These are phyloP conservation scores for Podotricha telesiphe DNA, from an alignment of 2,888 invertebrate species.

Conservation along the genomic window DNA sequence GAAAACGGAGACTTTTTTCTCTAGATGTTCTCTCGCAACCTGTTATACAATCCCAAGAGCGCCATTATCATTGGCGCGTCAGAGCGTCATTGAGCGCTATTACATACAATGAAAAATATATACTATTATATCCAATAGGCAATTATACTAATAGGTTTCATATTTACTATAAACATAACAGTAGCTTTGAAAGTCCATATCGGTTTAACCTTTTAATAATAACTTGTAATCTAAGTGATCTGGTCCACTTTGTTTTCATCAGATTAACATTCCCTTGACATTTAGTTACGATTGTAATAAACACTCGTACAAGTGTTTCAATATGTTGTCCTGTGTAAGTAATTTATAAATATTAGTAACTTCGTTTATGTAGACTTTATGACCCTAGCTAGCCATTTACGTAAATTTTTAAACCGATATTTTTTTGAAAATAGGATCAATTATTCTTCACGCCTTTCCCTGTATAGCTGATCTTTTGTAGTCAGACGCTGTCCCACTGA, in stretches of 20 bases:
- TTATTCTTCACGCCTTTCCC: too few relatives aligned
- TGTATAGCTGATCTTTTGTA: too few relatives aligned
- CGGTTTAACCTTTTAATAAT: constrained; percentile 30
- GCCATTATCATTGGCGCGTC: too few relatives aligned
- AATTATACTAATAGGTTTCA: background rate
- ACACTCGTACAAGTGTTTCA: constrained; percentile 29
- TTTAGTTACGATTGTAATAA: constrained; percentile 33
- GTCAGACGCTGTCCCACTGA: too few relatives aligned
- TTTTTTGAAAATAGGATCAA: too few relatives aligned
- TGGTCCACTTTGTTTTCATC: constrained; percentile 38
- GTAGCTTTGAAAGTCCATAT: constrained; percentile 17
- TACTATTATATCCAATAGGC: constrained; percentile 4
- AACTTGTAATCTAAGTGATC: constrained; percentile 30
- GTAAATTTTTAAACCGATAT: too few relatives aligned
- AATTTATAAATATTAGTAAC: background rate
- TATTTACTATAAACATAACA: background rate
- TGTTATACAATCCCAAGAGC: too few relatives aligned
- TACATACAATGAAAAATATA: background rate
- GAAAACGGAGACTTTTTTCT: background rate
- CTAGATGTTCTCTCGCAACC: background rate
- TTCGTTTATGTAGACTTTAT: background rate
- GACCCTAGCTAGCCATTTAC: background rate
- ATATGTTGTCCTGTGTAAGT: background rate
- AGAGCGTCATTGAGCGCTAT: background rate
- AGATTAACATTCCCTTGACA: constrained; percentile 40